Percentiles rank a stretch among this genome's conserved stretches.
Evolutionary conservation across 2,888 invertebrate genomes (phyloP).

Genomic region (Lumbricus terrestris): DNA sequence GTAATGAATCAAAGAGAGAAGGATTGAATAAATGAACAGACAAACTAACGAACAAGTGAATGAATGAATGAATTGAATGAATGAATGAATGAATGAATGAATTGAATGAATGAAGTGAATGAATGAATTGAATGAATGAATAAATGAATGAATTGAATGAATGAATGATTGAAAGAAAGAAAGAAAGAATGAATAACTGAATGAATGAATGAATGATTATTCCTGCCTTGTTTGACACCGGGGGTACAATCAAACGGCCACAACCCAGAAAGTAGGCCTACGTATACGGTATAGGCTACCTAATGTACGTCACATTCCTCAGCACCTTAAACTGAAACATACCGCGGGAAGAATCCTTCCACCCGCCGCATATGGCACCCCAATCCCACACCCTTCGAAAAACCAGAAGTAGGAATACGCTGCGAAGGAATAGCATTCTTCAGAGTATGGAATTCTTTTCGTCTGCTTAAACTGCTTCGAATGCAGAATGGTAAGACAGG

Average conservation of each 20-base stretch:
- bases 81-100: too few species aligned
- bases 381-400: neutral
- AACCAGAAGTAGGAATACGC: neutral
- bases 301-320: neutral
- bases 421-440: neutral
- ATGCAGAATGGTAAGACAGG: neutral
- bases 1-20: too few species aligned
- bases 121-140: too few species aligned
- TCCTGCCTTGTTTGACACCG: neutral
- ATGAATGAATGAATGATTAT: neutral
- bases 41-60: neutral
- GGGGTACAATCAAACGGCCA: neutral
- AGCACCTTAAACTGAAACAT: neutral
- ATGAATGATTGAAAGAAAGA: too few species aligned
- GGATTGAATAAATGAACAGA: neutral
- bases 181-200: neutral
- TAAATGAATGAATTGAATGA: too few species aligned
- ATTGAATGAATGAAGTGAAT: too few species aligned
- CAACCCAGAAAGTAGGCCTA: too few species aligned
- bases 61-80: neutral
- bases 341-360: neutral
- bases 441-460: neutral
- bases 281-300: too few species aligned
- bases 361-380: neutral
- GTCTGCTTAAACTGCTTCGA: neutral